Evolutionary conservation across 2,797 vertebrate genomes (phyloP).

Genomic region (Macroramphosus scolopax): DNA sequence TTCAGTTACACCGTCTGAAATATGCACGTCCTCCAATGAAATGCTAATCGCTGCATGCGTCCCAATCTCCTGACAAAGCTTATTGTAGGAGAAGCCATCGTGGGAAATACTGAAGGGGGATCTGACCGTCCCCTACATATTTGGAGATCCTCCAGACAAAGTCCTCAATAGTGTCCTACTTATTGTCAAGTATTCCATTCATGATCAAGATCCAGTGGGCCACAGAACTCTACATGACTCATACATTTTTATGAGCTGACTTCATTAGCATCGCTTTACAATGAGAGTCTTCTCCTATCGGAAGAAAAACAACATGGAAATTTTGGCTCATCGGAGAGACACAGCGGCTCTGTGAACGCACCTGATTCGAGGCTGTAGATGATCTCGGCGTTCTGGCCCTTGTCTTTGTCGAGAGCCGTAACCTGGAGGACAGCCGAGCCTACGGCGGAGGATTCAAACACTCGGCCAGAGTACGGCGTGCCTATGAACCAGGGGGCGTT

Average conservation of each 20-base stretch:
- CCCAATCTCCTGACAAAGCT: slow-evolving; percentile 65
- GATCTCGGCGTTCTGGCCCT: slow-evolving; percentile 91
- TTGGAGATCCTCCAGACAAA: slow-evolving; percentile 55
- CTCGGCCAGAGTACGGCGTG: slow-evolving; percentile 84
- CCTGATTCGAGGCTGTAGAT: slow-evolving; percentile 94
- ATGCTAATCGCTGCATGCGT: slow-evolving; percentile 50
- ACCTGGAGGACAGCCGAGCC: slow-evolving; percentile 92
- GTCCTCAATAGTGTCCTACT: slow-evolving; percentile 56
- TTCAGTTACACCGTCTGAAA: slow-evolving; percentile 77
- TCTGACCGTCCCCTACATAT: slow-evolving; percentile 68
- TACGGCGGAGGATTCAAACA: slow-evolving; percentile 89
- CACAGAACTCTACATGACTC: slow-evolving; percentile 62
- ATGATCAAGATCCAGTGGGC: slow-evolving; percentile 65
- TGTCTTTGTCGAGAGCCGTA: slow-evolving; percentile 94
- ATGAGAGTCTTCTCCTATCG: slow-evolving; percentile 36
- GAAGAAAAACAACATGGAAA: slow-evolving; percentile 1
- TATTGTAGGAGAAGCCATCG: slow-evolving; percentile 70
- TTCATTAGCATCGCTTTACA: slow-evolving; percentile 41
- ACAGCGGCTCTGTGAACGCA: too few species aligned
- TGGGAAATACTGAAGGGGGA: slow-evolving; percentile 74
- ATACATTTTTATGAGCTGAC: slow-evolving; percentile 57
- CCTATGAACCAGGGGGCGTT: slow-evolving; percentile 94
- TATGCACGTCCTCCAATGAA: slow-evolving; percentile 75
- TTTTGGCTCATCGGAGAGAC: slow-evolving; percentile 2
- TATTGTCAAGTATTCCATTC: slow-evolving; percentile 71